Evolutionary conservation across 2,888 invertebrate species (phyloP).

Genomic region (Cephus pygmeus): DNA sequence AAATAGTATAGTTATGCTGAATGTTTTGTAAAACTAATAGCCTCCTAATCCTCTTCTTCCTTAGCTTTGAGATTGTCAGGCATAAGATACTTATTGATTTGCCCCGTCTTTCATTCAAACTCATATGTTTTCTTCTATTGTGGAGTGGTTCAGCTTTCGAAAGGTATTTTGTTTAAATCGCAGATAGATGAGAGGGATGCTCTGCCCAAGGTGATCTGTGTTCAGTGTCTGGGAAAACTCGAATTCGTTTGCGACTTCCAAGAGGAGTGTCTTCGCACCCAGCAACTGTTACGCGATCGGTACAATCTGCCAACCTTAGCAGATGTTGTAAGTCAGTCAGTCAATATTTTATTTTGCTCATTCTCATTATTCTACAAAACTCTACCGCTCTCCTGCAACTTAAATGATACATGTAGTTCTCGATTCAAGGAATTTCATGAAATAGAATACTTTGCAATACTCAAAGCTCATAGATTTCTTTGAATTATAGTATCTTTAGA

Average conservation of each 20-base stretch:
- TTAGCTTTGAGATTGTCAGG: neutral
- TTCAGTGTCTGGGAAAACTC: slow-evolving; percentile 64
- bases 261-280: slow-evolving; percentile 65
- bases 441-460: neutral
- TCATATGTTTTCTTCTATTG: neutral
- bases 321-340: slow-evolving; percentile 60
- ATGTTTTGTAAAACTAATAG: neutral
- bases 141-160: neutral
- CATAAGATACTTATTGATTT: neutral
- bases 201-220: slow-evolving; percentile 64
- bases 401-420: neutral
- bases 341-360: slow-evolving; percentile 24
- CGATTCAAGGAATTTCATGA: neutral
- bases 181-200: slow-evolving; percentile 65
- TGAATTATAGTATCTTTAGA: neutral
- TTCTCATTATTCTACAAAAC: slow-evolving; percentile 10
- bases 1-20: neutral
- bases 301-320: slow-evolving; percentile 60
- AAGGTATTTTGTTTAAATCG: slow-evolving; percentile 53
- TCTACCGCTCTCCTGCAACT: slow-evolving; percentile 20
- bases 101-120: neutral
- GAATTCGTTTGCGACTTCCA: slow-evolving; percentile 66
- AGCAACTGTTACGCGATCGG: slow-evolving; percentile 61
- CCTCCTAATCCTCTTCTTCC: neutral
- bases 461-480: neutral